Evolutionary conservation across 1,140 invertebrate species (phyloP), one percentile per base, ranked within the genome.

Genomic region (Scylla paramamosain): DNA sequence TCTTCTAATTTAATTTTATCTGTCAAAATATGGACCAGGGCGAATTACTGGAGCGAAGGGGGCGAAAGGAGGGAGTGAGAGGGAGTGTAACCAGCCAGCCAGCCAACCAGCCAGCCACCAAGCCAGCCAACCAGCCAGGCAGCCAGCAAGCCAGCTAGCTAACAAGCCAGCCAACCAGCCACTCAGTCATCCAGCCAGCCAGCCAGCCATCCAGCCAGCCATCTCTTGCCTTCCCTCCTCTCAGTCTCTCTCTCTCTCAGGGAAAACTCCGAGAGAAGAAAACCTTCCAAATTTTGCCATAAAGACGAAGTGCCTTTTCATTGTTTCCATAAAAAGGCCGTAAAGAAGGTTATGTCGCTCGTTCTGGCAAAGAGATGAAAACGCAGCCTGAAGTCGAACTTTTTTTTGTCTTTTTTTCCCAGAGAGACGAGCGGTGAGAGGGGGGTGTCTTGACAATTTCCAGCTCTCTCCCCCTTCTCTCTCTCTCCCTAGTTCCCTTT

Each of bases 1-100:
- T 91, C 93, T 94, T 94, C 87, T 94, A 94, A 94, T 94, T 94
- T 94, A 94, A 94, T 94, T 94, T 94, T 94, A 94, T 94, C 93
- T 94, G 93, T 94, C 93, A 94, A 94, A 94, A 94, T 94, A 94
- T 94, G 93, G 87, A 14, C 48, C 52, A 39, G 92, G 31, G 93
- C 31, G 45, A 90, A 83, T 46, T 52, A 93, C 92, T 28, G n/a
- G 39, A 77, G 87, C 84, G 52, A 89, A 16, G 29, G 52, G 77
- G 91, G 29, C 16, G 91, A 82, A 31, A 46, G 77, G 52, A 52
- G 10, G 12, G 31, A 59, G 28, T 31, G 28, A 59, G 67, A 4
- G 48, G 90, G 29, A 45, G 48, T 12, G 20, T 59, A 59, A 8
- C 10, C 12, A 59, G 52, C 12, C 52, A 59, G 52, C 10, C 52